These are phyloP conservation scores for Protula sp. DNA, from an alignment of 2,888 invertebrate species.

Conservation along the genomic window DNA sequence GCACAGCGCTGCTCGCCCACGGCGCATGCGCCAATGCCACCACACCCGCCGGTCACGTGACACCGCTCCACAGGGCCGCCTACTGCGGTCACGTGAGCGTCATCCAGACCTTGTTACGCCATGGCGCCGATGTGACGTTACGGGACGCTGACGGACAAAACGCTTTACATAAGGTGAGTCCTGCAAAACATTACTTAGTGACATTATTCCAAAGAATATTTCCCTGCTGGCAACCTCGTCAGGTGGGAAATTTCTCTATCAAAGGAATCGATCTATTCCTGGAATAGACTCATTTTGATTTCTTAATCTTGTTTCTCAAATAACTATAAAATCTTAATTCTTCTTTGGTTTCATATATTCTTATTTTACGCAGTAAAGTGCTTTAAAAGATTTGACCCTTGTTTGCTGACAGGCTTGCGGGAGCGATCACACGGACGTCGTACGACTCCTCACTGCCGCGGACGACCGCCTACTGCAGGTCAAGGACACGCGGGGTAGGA, in stretches of 20 bases:
- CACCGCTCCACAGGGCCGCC: slow-evolving; percentile 77
- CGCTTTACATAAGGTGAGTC: slow-evolving; percentile 69
- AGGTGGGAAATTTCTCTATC: too few species aligned
- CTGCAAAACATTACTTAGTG: background rate
- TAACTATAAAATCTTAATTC: too few species aligned
- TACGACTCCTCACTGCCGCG: background rate
- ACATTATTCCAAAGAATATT: background rate
- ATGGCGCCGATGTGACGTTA: slow-evolving; percentile 60
- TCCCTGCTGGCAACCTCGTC: background rate
- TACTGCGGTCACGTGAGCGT: slow-evolving; percentile 64
- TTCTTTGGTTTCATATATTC: background rate
- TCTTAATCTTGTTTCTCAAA: too few species aligned
- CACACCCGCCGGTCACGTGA: slow-evolving; percentile 72
- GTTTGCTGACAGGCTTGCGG: slow-evolving; percentile 4
- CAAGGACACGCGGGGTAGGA: background rate
- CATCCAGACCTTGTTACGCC: slow-evolving; percentile 54
- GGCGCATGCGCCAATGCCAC: slow-evolving; percentile 70
- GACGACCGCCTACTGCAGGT: background rate
- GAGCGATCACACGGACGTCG: slow-evolving; percentile 1
- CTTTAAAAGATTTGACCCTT: background rate
- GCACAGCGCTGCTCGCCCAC: slow-evolving; percentile 64
- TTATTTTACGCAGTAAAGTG: background rate
- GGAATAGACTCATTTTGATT: too few species aligned
- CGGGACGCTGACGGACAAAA: slow-evolving; percentile 77
- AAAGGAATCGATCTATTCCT: too few species aligned